A percentile compares a stretch with the other conserved stretches of the same genome.
Evolutionary conservation across 2,888 invertebrate genomes (phyloP).

Genomic region (Drosophila mercatorum): DNA sequence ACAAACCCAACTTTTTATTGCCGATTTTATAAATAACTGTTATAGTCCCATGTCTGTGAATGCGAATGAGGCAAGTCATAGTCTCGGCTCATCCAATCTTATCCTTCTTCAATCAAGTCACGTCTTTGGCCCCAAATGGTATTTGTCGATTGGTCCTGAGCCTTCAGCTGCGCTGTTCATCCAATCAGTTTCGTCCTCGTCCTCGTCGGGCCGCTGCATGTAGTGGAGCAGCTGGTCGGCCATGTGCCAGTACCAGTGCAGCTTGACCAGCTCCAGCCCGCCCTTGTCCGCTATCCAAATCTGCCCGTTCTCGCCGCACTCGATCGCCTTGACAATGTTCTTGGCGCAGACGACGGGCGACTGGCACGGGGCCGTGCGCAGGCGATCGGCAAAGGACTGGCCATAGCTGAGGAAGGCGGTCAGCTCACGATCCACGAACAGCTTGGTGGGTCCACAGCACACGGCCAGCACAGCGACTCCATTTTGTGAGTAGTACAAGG

Average conservation of each 20-base stretch:
- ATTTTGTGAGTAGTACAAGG: slow-evolving; percentile 72
- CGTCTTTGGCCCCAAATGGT: background rate
- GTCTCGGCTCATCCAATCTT: too few relatives aligned
- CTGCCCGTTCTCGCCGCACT: slow-evolving; percentile 76
- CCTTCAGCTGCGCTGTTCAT: too few relatives aligned
- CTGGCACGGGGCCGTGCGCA: slow-evolving; percentile 69
- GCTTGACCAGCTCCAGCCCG: slow-evolving; percentile 68
- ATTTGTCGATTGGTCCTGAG: background rate
- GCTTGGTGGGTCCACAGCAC: slow-evolving; percentile 81
- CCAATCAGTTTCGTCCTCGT: slow-evolving; percentile 27
- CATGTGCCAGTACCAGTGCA: slow-evolving; percentile 80
- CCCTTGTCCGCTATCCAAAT: slow-evolving; percentile 82
- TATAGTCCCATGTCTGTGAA: background rate
- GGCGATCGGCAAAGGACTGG: slow-evolving; percentile 59
- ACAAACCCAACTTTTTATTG: background rate
- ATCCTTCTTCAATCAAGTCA: background rate
- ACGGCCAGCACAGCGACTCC: slow-evolving; percentile 79
- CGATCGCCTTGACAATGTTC: slow-evolving; percentile 79
- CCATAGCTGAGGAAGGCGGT: slow-evolving; percentile 70
- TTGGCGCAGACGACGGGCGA: slow-evolving; percentile 70
- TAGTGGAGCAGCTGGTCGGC: slow-evolving; percentile 66
- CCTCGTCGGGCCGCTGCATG: slow-evolving; percentile 52
- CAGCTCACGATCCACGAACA: slow-evolving; percentile 61
- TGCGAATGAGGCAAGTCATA: background rate
- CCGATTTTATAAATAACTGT: background rate